Evolutionary conservation across 1,140 invertebrate genomes (phyloP).

Genomic region (Brachionus rotundiformis): DNA sequence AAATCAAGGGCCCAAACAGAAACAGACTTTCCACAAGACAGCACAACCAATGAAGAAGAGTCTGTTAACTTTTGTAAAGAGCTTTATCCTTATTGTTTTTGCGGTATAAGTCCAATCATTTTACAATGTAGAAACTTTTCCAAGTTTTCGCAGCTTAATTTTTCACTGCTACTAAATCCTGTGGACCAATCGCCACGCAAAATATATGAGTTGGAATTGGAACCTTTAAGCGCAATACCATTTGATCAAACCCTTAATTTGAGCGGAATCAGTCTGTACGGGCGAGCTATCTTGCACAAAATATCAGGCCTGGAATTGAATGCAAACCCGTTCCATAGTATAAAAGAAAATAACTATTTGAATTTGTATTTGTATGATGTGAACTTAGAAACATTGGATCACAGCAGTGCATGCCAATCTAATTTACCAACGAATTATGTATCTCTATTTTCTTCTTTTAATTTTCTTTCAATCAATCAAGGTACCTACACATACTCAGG

Average conservation of each 20-base stretch:
- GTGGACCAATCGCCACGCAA: neutral
- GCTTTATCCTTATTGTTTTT: neutral
- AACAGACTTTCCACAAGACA: neutral
- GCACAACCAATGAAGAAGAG: neutral
- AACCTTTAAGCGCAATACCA: neutral
- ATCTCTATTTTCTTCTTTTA: conserved; percentile 29
- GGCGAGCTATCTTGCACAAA: neutral
- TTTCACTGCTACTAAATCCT: neutral
- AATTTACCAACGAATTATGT: neutral
- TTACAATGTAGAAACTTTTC: conserved; percentile 15
- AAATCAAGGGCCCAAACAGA: no score
- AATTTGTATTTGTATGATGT: conserved; percentile 28
- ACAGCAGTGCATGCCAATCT: neutral
- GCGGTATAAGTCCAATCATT: neutral
- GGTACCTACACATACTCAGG: neutral
- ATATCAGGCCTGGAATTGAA: neutral
- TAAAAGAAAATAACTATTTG: neutral
- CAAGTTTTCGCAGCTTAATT: conserved; percentile 4
- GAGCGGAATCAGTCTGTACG: neutral
- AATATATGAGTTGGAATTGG: conserved; percentile 17
- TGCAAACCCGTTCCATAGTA: conserved; percentile 6
- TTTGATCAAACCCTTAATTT: conserved; percentile 6
- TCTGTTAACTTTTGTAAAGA: conserved; percentile 27
- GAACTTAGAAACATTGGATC: neutral
- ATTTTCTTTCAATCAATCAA: neutral